Percentiles rank a stretch among this genome's conserved stretches.
These are phyloP conservation scores for Herpailurus yagouaroundi DNA, from an alignment of 2,113 vertebrate genomes.

Conservation along the genomic window DNA sequence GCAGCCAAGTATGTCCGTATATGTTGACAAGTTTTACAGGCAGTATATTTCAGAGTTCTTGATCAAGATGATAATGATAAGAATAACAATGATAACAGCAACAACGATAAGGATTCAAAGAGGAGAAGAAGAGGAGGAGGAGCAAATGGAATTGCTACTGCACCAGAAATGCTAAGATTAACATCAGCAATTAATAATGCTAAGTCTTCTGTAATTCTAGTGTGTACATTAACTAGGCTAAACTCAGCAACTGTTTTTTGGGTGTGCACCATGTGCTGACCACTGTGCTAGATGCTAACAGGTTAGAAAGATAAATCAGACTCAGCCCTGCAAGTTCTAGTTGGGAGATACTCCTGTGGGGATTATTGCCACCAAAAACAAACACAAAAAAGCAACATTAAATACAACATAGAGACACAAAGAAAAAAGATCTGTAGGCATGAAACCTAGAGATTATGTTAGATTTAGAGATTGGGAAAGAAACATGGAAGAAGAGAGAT, in stretches of 20 bases:
- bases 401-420: not conserved
- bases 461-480: not conserved
- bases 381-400: not conserved
- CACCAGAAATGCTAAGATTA: constrained; percentile 40
- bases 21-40: constrained; percentile 54
- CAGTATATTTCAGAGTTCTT: constrained; percentile 51
- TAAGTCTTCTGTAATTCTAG: not conserved
- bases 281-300: not conserved
- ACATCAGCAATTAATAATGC: constrained; percentile 47
- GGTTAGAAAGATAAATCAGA: not conserved
- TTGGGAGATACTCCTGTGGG: not conserved
- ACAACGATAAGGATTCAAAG: not conserved
- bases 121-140: not conserved
- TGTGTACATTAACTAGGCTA: not conserved
- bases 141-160: constrained; percentile 41
- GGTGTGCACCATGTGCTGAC: not conserved
- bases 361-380: not conserved
- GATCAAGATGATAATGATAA: constrained; percentile 46
- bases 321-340: not conserved
- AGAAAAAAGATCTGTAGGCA: not conserved
- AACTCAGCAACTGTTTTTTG: not conserved
- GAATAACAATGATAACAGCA: not conserved
- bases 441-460: not conserved
- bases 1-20: not conserved
- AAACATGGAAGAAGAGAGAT: not conserved